phyloP scores from a whole-genome alignment of 2,888 invertebrate genomes.

The Bimastos eiseni region DNA sequence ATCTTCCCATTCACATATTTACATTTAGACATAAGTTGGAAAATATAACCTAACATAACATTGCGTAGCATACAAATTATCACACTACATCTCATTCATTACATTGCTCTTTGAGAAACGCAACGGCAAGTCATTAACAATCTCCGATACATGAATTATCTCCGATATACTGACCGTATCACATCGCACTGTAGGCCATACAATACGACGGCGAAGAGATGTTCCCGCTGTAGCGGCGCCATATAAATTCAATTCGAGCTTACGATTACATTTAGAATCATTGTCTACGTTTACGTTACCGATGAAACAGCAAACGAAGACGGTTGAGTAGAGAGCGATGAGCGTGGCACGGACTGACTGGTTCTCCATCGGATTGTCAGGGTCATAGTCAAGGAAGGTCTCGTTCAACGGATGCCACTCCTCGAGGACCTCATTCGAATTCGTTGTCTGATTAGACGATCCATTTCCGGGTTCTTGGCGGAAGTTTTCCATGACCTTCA shows the following conservation, averaged over 20 bases:
- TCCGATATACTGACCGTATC: too few relatives aligned
- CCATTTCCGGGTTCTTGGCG: background rate
- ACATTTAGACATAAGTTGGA: too few relatives aligned
- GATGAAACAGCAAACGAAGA: background rate
- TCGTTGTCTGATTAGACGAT: constrained; percentile 5
- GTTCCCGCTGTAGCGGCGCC: background rate
- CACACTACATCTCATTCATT: too few relatives aligned
- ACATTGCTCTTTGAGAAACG: too few relatives aligned
- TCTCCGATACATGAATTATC: too few relatives aligned
- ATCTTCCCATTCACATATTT: too few relatives aligned
- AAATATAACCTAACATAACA: too few relatives aligned
- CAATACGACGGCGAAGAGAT: too few relatives aligned
- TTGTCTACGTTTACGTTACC: background rate
- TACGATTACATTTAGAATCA: background rate
- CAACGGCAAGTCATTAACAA: too few relatives aligned
- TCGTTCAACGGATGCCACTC: background rate
- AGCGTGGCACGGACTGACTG: background rate
- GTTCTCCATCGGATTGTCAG: constrained; percentile 4
- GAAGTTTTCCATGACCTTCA: background rate
- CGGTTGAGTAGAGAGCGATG: background rate
- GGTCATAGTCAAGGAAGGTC: background rate
- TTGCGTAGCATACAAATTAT: too few relatives aligned
- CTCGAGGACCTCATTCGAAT: background rate
- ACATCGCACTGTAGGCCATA: too few relatives aligned
- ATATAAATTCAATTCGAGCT: background rate